Base-by-base conservation (phyloP, 1,140 invertebrate species). In the Ectropis grisescens region DNA sequence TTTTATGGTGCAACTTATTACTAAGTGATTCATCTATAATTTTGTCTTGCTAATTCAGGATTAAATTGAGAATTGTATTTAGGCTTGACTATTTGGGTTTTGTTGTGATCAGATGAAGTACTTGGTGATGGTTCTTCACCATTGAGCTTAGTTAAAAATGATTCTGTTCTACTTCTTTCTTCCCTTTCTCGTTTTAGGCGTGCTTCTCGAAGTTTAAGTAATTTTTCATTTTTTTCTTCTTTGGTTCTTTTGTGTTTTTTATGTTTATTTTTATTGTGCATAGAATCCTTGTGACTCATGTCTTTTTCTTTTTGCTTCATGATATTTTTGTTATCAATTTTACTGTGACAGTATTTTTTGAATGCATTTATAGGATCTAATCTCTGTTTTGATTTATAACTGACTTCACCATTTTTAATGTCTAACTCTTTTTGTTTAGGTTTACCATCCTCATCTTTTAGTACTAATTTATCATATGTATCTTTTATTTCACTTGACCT, bases 61-160 rank as follows among this genome's bases (percentile, higher is more conserved):
- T 96, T 97, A 69, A 94, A 97, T 79, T 97, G 94, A 4, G 93
- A 95, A 84, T 95, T 96, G 66, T 98, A 97, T 82, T 90, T 92
- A 56, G 91, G 88, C 53, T 85, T 84, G 2, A 87, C 69, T 41
- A 51, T 29, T 52, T 34, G 8, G 16, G 16, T 19, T 19, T 8
- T 19, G 16, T 19, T n/a, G n/a, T n/a, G n/a, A n/a, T n/a, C n/a
- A n/a, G n/a, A n/a, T n/a, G n/a, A n/a, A 8, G 3, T 19, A 19
- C 16, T 19, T 19, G 16, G 8, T 19, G 16, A 3, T 19, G 16
- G 8, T 4, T 3, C 8, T 4, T 19, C 16, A 19, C 16, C 16
- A 60, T 76, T 82, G 1, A 89, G 33, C 67, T 87, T 88, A 6
- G 86, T 87, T 23, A 97, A 72, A 13, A 97, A 78, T 37, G 82